A percentile compares a stretch with the other conserved stretches of the same genome.
Conservation (phyloP, 2,888 invertebrate genomes). For the Mesorhabditis belari region DNA sequence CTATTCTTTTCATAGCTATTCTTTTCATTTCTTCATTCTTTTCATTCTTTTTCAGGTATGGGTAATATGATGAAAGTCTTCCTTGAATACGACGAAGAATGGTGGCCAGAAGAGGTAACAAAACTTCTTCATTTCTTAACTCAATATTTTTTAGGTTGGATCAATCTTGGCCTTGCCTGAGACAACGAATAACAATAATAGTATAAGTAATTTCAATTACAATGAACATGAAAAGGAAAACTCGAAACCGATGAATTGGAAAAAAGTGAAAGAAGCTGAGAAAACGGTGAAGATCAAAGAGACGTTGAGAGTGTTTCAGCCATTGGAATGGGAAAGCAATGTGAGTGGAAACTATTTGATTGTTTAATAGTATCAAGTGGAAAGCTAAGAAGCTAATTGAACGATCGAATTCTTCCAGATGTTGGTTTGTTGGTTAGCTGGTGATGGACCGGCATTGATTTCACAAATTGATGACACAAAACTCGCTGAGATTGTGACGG, state of each 20-base stretch:
- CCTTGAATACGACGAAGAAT: slow-evolving; percentile 29
- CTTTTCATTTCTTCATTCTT: no score
- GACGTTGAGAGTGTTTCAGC: slow-evolving; percentile 29
- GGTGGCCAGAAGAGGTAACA: slow-evolving; percentile 25
- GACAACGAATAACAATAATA: not conserved
- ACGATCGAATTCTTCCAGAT: slow-evolving; percentile 8
- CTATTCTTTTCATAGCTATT: no score
- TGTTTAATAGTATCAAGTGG: not conserved
- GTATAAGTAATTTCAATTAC: not conserved
- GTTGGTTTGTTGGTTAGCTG: slow-evolving; percentile 32
- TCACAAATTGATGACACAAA: not conserved
- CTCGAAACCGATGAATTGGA: not conserved
- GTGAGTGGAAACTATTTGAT: slow-evolving; percentile 2
- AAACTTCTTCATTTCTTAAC: slow-evolving; percentile 10
- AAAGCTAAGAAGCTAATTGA: no score
- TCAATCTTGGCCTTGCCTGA: not conserved
- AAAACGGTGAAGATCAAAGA: slow-evolving; percentile 1
- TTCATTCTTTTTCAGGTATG: slow-evolving; percentile 16
- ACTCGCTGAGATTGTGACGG: not conserved
- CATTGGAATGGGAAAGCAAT: slow-evolving; percentile 25
- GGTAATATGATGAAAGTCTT: slow-evolving; percentile 38
- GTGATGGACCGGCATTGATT: slow-evolving; percentile 18
- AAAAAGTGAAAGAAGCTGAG: not conserved
- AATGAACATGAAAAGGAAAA: not conserved
- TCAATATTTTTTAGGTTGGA: slow-evolving; percentile 3